Evolutionary conservation across 2,888 invertebrate species (phyloP).

Genomic region (Chrysomela aeneicollis): DNA sequence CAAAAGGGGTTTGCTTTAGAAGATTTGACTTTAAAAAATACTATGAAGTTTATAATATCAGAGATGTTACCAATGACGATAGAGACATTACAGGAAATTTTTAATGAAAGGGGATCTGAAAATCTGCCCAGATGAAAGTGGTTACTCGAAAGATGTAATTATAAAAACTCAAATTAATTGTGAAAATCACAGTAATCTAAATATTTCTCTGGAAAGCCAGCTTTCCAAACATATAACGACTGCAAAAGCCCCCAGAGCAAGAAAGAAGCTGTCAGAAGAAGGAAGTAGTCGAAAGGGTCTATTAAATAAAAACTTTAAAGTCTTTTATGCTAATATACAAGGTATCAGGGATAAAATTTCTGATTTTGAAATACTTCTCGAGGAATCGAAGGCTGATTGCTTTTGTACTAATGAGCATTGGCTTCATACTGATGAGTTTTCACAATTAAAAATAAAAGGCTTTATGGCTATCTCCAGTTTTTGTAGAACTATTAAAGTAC

Average conservation of each 20-base stretch:
- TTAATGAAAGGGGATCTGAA: too few relatives aligned
- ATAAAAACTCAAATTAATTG: too few relatives aligned
- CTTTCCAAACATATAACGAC: not conserved
- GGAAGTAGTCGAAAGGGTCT: not conserved
- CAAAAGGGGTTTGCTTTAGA: not conserved
- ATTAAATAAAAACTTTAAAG: constrained; percentile 7
- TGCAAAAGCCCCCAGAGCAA: not conserved
- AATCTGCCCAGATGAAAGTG: not conserved
- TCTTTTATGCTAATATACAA: constrained; percentile 11
- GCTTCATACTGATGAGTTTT: constrained; percentile 9
- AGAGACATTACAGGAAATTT: constrained; percentile 1
- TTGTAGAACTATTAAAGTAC: constrained; percentile 12
- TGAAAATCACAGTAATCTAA: too few relatives aligned
- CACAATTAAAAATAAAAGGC: constrained; percentile 1
- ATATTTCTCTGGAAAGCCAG: too few relatives aligned
- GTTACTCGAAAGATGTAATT: not conserved
- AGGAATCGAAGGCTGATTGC: not conserved
- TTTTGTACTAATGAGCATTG: constrained; percentile 14
- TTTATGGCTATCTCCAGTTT: constrained; percentile 16
- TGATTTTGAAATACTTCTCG: constrained; percentile 13
- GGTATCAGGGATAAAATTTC: constrained; percentile 11
- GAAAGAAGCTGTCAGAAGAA: too few relatives aligned
- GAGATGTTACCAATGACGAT: constrained; percentile 7
- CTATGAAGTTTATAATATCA: constrained; percentile 9
- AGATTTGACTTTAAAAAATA: constrained; percentile 2